Evolutionary conservation across 1,140 invertebrate species (phyloP).

Genomic region (Harlomillsia oculata): DNA sequence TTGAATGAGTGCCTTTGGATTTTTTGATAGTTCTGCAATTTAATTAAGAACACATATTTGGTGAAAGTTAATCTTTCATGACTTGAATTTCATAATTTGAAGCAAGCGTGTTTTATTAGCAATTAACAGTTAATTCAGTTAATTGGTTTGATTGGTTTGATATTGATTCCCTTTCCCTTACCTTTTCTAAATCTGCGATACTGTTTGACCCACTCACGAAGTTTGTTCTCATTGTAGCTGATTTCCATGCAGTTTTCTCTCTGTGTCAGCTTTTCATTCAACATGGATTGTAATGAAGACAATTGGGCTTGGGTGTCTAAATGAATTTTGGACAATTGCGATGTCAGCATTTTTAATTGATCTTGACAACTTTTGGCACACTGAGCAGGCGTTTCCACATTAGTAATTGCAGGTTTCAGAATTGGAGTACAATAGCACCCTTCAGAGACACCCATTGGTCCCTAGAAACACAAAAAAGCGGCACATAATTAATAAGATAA

Average conservation of each 20-base stretch:
- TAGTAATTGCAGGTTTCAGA: slow-evolving; percentile 11
- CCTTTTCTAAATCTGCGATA: slow-evolving; percentile 33
- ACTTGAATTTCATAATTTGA: too few species aligned
- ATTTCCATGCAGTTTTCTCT: slow-evolving; percentile 10
- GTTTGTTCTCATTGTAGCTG: slow-evolving; percentile 19
- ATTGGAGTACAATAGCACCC: slow-evolving; percentile 29
- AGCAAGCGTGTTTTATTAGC: too few species aligned
- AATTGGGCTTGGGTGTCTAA: slow-evolving; percentile 33
- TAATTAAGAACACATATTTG: neutral
- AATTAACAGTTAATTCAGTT: neutral
- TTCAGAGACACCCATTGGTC: slow-evolving; percentile 30
- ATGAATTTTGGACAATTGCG: slow-evolving; percentile 32
- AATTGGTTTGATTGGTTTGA: neutral
- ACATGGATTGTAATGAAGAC: slow-evolving; percentile 30
- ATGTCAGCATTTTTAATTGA: slow-evolving; percentile 27
- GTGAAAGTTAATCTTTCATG: neutral
- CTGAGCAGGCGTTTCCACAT: slow-evolving; percentile 15
- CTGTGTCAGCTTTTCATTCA: slow-evolving; percentile 26
- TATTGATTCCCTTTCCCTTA: slow-evolving; percentile 2
- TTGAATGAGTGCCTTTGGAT: slow-evolving; percentile 30
- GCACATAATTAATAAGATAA: neutral
- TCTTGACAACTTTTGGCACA: slow-evolving; percentile 31
- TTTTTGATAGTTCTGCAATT: slow-evolving; percentile 27
- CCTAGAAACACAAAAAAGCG: slow-evolving; percentile 12
- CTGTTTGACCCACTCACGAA: slow-evolving; percentile 30